These are phyloP conservation scores for Myiopsitta monachus DNA, from an alignment of 2,113 vertebrate genomes.

Conservation along the genomic window DNA sequence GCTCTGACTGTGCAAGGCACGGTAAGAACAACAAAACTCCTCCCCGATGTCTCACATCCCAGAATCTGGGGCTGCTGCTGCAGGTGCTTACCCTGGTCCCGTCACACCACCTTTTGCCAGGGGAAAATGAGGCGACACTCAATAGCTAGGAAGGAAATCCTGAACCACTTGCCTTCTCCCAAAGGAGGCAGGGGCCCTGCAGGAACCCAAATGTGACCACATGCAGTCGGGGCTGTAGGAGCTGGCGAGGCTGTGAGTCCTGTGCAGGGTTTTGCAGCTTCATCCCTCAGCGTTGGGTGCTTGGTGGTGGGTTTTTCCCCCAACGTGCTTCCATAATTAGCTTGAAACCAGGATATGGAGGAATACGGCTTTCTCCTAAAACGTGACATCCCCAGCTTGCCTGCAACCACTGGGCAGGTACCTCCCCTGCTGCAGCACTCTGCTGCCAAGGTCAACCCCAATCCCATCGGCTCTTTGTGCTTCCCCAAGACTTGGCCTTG, in stretches of 20 bases:
- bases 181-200: neutral
- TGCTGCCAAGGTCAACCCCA: neutral
- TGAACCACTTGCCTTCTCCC: neutral
- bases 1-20: neutral
- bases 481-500: neutral
- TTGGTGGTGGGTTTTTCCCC: neutral
- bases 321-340: neutral
- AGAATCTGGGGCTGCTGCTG: neutral
- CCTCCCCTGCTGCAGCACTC: neutral
- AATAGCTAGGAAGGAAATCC: neutral
- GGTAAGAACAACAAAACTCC: neutral
- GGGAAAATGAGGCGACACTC: neutral
- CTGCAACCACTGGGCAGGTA: neutral
- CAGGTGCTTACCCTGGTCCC: neutral
- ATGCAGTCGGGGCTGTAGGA: accelerated
- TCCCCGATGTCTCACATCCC: neutral
- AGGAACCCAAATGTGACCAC: accelerated
- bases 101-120: neutral
- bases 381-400: neutral
- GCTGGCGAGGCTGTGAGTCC: neutral
- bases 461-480: neutral
- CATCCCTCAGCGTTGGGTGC: accelerated
- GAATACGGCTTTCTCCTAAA: neutral
- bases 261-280: neutral
- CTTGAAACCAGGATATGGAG: neutral